phyloP scores from a whole-genome alignment of 2,797 vertebrate genomes.

The Rhincodon typus region DNA sequence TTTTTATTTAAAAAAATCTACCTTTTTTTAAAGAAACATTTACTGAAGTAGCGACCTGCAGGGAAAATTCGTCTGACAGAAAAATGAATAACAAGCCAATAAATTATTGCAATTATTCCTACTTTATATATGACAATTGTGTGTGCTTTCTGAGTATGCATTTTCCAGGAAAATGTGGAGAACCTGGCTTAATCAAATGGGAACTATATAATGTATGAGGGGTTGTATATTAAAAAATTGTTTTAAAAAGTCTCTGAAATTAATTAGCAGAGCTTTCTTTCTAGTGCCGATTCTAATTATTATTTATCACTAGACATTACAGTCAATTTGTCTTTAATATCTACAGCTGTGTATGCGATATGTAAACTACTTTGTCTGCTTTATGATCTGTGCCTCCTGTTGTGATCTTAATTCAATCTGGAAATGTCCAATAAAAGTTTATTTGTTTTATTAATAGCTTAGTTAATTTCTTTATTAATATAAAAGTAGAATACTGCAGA shows the following conservation, averaged over 20 bases:
- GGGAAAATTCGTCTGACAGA: too few species aligned
- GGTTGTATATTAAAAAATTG: background rate
- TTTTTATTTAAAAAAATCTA: too few species aligned
- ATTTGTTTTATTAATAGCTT: background rate
- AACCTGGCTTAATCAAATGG: background rate
- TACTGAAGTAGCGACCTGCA: too few species aligned
- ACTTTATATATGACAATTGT: background rate
- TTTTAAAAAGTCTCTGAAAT: too few species aligned
- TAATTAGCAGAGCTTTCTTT: background rate
- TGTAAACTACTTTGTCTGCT: background rate
- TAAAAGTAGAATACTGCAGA: background rate
- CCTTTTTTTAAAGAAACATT: background rate
- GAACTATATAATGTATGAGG: background rate
- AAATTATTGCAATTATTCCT: background rate
- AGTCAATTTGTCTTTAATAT: background rate
- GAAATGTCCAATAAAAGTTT: background rate
- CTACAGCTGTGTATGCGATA: background rate
- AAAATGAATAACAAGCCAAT: background rate
- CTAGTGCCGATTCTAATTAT: background rate
- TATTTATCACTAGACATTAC: conserved; percentile 8
- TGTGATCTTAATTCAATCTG: background rate
- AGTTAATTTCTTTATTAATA: background rate
- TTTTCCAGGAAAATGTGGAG: background rate
- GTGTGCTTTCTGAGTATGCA: background rate
- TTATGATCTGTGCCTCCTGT: background rate